phyloP scores from a whole-genome alignment of 2,797 vertebrate species.

The Sitta carolinensis region DNA sequence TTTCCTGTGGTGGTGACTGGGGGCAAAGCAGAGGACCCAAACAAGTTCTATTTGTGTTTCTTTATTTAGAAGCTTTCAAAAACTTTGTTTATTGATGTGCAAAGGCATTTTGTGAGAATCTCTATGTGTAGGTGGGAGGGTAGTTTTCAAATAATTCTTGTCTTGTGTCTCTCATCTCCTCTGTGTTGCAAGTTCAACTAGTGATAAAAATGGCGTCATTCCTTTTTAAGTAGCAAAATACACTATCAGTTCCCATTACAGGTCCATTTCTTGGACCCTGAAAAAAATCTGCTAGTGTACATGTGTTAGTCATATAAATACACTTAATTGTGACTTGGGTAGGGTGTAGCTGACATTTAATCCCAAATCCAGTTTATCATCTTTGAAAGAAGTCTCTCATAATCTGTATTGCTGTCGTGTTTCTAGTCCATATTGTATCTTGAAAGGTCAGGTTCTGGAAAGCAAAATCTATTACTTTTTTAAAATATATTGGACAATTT shows the following conservation, averaged over 20 bases:
- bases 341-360: not conserved
- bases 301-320: not conserved
- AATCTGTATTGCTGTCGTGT: not conserved
- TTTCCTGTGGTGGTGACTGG: not conserved
- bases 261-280: not conserved
- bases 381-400: not conserved
- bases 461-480: not conserved
- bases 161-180: not conserved
- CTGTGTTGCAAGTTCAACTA: not conserved
- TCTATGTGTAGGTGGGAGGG: accelerated
- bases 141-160: not conserved
- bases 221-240: not conserved
- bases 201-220: not conserved
- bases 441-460: not conserved
- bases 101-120: not conserved
- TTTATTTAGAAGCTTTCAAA: not conserved
- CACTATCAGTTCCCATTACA: not conserved
- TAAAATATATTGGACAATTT: not conserved
- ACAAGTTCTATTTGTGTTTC: not conserved
- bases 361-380: not conserved
- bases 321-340: not conserved
- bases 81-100: accelerated
- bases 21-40: not conserved
- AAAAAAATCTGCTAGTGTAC: not conserved
- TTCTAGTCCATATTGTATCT: not conserved